Evolutionary conservation across 2,113 vertebrate species (phyloP).

Genomic region (Nesogale talazaci): DNA sequence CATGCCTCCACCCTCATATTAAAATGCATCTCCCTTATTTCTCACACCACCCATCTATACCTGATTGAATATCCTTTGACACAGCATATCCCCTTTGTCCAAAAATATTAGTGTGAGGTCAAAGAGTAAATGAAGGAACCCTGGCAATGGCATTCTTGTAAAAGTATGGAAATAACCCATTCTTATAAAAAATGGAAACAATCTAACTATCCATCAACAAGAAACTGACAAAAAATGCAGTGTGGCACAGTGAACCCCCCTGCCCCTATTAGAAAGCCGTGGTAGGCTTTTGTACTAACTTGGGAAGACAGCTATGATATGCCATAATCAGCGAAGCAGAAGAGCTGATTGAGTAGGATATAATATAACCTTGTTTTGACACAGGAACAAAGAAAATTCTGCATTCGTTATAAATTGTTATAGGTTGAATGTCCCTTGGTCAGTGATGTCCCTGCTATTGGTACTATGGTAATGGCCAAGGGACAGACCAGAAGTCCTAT

Average conservation of each 20-base stretch:
- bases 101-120: conserved; percentile 43
- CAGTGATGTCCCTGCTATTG: neutral
- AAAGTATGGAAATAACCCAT: no score
- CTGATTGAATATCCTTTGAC: conserved; percentile 35
- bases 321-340: neutral
- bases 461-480: neutral
- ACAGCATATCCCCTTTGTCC: conserved; percentile 44
- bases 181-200: conserved; percentile 5
- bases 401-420: neutral
- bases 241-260: neutral
- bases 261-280: neutral
- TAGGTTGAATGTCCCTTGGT: neutral
- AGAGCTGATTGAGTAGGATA: neutral
- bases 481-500: neutral
- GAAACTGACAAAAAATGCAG: conserved; percentile 44
- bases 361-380: neutral
- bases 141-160: neutral
- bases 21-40: conserved; percentile 15
- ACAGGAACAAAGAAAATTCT: neutral
- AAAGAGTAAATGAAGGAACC: conserved; percentile 13
- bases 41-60: conserved; percentile 29
- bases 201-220: conserved; percentile 49
- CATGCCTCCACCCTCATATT: neutral
- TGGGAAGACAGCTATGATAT: neutral
- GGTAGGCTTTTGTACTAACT: neutral